Base-by-base conservation (phyloP, 2,113 vertebrate genomes). In the Puntigrus tetrazona region DNA sequence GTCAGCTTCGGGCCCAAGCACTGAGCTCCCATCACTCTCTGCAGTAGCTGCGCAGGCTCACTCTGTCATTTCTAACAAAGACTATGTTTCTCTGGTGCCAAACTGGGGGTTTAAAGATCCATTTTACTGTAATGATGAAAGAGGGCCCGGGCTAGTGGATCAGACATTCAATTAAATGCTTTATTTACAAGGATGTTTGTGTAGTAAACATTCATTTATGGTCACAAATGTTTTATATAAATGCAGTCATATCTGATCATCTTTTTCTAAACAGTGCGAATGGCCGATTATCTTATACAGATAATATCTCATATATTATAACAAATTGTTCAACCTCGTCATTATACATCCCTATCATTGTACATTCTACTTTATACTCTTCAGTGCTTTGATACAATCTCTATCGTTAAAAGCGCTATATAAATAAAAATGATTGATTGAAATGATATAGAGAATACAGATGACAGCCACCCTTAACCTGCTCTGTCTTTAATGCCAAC, bases 121-220 rank as follows among this genome's bases (percentile, higher is more conserved):
- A n/a, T 78, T 59, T 78, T 38, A 25, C 52, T 78, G 18, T 55
- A 29, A 76, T 52, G 45, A 55, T 72, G 2, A 72, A 76, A 76
- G 45, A 76, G 29, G 74, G 9, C 16, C 8, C 11, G 47, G 7
- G 9, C 34, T 78, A 59, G 52, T 25, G 22, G 34, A 78, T 57
- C 75, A 78, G 52, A 59, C 52, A 78, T 14, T 78, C 34, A 25
- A 41, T 78, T 41, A 61, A 36, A 61, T 61, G 50, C 50, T 57
- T 50, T 57, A 77, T 77, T 77, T 25, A 20, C 1, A 36, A 34
- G 22, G 50, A 77, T 77, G 20, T 77, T 78, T 59, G 52, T 61
- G 13, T 27, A 41, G 55, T 61, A 61, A 78, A 61, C 52, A 41
- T 78, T 61, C 13, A 27, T 41, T 61, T 78, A 41, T 78, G 14